phyloP scores from a whole-genome alignment of 2,113 vertebrate genomes.

The Megaceryle torquata region DNA sequence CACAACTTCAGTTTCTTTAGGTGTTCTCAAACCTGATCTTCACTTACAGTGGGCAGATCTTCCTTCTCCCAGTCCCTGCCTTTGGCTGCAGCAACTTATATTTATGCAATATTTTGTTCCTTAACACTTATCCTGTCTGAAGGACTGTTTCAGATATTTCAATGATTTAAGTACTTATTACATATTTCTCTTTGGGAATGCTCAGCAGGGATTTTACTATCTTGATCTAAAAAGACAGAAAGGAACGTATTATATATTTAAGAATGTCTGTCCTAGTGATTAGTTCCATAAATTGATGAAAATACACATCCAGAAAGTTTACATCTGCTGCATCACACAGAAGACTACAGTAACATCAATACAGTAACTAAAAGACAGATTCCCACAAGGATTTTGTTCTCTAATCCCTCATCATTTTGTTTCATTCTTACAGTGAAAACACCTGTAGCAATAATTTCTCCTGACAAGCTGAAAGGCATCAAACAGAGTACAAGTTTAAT shows the following conservation, averaged over 20 bases:
- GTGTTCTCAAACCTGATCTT: too few species aligned
- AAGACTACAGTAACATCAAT: not conserved
- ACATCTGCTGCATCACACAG: not conserved
- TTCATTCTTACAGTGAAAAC: slow-evolving; percentile 28
- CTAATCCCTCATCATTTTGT: slow-evolving; percentile 6
- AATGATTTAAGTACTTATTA: not conserved
- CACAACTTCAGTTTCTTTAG: too few species aligned
- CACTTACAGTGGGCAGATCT: too few species aligned
- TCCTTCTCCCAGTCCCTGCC: too few species aligned
- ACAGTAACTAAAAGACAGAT: not conserved
- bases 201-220: not conserved
- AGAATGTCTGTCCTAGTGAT: not conserved
- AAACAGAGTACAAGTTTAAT: slow-evolving; percentile 27
- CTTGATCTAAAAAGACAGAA: not conserved
- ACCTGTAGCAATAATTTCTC: slow-evolving; percentile 28
- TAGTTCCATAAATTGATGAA: not conserved
- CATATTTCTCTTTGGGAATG: not conserved
- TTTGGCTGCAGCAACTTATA: too few species aligned
- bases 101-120: not conserved
- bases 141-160: not conserved
- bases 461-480: slow-evolving; percentile 10
- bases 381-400: not conserved
- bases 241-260: not conserved
- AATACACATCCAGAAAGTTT: not conserved
- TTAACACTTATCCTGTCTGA: not conserved